Evolutionary conservation across 2,888 invertebrate species (phyloP).

Genomic region (Dysmachus trigonus): DNA sequence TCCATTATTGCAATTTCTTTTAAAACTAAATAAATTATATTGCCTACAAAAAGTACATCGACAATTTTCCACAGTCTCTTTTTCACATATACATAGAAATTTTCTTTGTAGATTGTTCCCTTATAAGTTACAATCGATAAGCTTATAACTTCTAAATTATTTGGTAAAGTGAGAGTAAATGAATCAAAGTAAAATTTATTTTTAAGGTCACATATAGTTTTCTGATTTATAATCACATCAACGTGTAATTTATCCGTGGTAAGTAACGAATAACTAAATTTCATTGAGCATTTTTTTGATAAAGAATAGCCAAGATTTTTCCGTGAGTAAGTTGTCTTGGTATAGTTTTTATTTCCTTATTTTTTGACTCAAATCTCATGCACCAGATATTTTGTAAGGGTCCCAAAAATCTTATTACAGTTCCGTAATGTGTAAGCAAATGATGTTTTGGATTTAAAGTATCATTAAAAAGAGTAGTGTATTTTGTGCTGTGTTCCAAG

Average conservation of each 20-base stretch:
- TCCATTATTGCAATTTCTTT: neutral
- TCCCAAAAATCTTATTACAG: constrained; percentile 25
- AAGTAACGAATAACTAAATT: neutral
- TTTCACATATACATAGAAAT: neutral
- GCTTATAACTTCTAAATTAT: neutral
- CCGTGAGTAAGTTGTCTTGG: neutral
- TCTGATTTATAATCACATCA: too few species aligned
- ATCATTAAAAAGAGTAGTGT: neutral
- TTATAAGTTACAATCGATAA: neutral
- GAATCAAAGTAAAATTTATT: too few species aligned
- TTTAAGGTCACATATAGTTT: too few species aligned
- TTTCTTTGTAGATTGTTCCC: neutral
- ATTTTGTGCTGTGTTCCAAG: neutral
- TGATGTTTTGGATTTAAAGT: constrained; percentile 40
- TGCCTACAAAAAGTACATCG: neutral
- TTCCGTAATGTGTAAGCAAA: constrained; percentile 28
- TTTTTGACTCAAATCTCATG: neutral
- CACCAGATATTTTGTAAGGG: neutral
- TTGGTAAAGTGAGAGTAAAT: neutral
- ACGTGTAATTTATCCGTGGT: too few species aligned
- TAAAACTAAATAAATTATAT: neutral
- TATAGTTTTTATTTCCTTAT: neutral
- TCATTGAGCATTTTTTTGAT: neutral
- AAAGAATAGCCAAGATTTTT: neutral
- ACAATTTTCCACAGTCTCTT: neutral